Evolutionary conservation across 1,140 invertebrate species (phyloP), one percentile per base, ranked within the genome.

Genomic region (Drosophila neocordata): DNA sequence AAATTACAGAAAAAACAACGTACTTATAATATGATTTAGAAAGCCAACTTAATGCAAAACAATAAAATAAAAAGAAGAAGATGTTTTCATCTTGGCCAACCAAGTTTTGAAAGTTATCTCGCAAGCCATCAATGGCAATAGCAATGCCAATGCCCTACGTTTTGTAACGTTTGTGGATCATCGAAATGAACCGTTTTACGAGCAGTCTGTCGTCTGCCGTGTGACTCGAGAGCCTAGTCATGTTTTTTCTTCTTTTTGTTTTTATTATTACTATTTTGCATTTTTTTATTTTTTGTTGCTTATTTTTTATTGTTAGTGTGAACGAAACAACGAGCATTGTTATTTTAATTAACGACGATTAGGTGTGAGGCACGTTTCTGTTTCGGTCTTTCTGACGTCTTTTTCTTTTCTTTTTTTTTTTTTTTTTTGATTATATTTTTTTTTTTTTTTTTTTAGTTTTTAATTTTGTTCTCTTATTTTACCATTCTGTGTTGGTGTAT

Each of bases 291-390:
- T n/a, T 13, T 59, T 24, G 20, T 35, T 34, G 9, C 22, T 37
- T 13, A 37, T 64, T 31, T 6, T 34, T 13, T 71, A 9, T 48
- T 51, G 59, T 69, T 37, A 51, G 69, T 51, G 67, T 38, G 55
- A 61, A 62, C 53, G 31, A 22, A 24, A 15, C 1, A 18, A 48
- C 27, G 27, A 68, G 76, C 70, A 70, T 79, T 78, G 76, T 78
- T 78, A 78, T 78, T 78, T 78, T 79, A 79, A 79, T 79, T 79
- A 79, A 57, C 48, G 41, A 34, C 76, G 65, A 79, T 79, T 79
- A 65, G 76, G 69, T 79, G 65, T 57, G 77, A 79, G 67, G 76
- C 77, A 79, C 77, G 77, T 79, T 79, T 79, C 65, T 64, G 60
- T 60, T 51, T 27, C 73, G 65, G 70, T 67, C 48, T 70, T 51